Percentiles rank a stretch among this genome's conserved stretches.
Evolutionary conservation across 2,113 vertebrate genomes (phyloP).

Genomic region (Nanorana parkeri): DNA sequence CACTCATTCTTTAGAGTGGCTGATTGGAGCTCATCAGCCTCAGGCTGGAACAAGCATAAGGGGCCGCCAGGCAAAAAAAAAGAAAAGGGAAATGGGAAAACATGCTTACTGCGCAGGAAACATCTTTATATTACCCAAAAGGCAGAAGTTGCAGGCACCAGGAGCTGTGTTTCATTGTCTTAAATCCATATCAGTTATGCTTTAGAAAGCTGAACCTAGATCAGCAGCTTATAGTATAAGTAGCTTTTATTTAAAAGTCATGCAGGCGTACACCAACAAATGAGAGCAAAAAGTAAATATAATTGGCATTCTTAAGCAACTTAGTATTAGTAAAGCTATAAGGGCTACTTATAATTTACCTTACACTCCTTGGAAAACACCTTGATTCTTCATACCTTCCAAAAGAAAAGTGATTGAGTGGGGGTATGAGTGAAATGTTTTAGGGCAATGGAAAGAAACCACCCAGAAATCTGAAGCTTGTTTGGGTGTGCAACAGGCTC

Average conservation of each 20-base stretch:
- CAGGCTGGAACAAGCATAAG: neutral
- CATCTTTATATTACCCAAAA: slow-evolving; percentile 24
- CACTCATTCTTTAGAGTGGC: too few species aligned
- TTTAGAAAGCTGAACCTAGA: slow-evolving; percentile 72
- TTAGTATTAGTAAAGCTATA: slow-evolving; percentile 59
- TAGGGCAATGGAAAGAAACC: neutral
- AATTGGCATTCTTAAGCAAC: slow-evolving; percentile 59
- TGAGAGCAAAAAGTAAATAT: neutral
- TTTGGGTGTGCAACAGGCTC: too few species aligned
- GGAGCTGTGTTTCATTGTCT: slow-evolving; percentile 62
- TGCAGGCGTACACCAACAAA: neutral
- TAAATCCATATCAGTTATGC: slow-evolving; percentile 63
- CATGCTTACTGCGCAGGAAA: slow-evolving; percentile 40
- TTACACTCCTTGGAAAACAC: slow-evolving; percentile 85
- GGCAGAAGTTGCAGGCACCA: slow-evolving; percentile 68
- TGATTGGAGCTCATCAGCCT: neutral
- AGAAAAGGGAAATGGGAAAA: neutral
- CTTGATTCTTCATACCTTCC: slow-evolving; percentile 91
- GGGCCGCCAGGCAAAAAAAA: neutral
- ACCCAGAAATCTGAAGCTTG: too few species aligned
- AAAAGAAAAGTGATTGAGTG: slow-evolving; percentile 68
- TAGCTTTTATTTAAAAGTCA: neutral
- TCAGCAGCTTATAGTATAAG: neutral
- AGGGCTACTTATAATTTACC: slow-evolving; percentile 78
- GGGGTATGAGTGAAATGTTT: slow-evolving; percentile 61